Evolutionary conservation across 2,113 vertebrate species (phyloP).

Genomic region (Oceanites oceanicus): DNA sequence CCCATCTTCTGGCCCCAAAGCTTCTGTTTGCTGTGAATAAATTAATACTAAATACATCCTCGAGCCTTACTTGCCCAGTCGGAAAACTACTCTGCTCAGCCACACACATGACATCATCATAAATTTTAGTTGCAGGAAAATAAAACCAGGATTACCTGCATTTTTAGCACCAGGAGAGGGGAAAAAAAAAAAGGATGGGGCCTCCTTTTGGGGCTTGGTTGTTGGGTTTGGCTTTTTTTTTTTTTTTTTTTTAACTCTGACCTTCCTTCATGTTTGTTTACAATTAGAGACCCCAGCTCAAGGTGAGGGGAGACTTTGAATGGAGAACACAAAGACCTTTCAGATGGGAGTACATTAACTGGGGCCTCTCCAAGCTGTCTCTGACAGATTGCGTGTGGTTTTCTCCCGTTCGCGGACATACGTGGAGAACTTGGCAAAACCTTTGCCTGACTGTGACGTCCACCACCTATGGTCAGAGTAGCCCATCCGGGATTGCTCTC

Average conservation of each 20-base stretch:
- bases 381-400: slow-evolving; percentile 7
- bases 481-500: not conserved
- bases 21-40: slow-evolving; percentile 35
- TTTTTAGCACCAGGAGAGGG: not conserved
- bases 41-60: not conserved
- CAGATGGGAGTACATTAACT: not conserved
- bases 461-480: not conserved
- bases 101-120: slow-evolving; percentile 21
- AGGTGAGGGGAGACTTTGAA: not conserved
- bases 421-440: not conserved
- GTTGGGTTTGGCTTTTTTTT: not conserved
- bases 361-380: not conserved
- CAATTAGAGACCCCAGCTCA: not conserved
- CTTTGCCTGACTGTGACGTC: not conserved
- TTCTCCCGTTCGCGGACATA: not conserved
- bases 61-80: not conserved
- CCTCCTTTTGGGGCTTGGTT: not conserved
- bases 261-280: slow-evolving; percentile 35
- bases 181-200: not conserved
- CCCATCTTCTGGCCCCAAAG: not conserved
- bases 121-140: slow-evolving; percentile 17
- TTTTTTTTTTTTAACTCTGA: not conserved
- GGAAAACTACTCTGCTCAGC: slow-evolving; percentile 27
- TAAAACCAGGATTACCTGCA: slow-evolving; percentile 36
- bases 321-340: slow-evolving; percentile 24